A percentile compares a stretch with the other conserved stretches of the same genome.
Evolutionary conservation across 2,888 invertebrate species (phyloP).

Genomic region (Leistus spinibarbis): DNA sequence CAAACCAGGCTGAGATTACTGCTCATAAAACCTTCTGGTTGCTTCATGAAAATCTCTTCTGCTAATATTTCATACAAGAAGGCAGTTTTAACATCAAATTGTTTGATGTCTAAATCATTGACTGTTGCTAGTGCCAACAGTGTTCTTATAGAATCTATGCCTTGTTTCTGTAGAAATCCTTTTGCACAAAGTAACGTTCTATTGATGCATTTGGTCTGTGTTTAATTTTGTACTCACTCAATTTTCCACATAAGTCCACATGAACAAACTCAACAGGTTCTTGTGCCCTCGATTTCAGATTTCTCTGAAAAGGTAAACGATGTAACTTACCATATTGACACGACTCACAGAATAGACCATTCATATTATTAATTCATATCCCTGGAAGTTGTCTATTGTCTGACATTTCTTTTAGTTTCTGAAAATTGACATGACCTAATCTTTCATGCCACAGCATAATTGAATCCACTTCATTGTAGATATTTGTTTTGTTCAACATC

Average conservation of each 20-base stretch:
- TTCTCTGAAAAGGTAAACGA: constrained; percentile 38
- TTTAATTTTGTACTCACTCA: too few relatives aligned
- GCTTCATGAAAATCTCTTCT: too few relatives aligned
- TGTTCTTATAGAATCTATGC: too few relatives aligned
- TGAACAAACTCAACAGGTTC: constrained; percentile 42
- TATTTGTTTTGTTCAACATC: constrained; percentile 41
- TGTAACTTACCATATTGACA: constrained; percentile 43
- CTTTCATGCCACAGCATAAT: constrained; percentile 45
- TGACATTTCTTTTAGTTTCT: constrained; percentile 42
- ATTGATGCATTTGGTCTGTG: too few relatives aligned
- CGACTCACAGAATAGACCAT: constrained; percentile 41
- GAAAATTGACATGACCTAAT: constrained; percentile 45
- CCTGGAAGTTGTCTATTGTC: constrained; percentile 33
- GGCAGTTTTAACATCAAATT: too few relatives aligned
- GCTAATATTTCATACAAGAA: too few relatives aligned
- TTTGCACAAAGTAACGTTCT: too few relatives aligned
- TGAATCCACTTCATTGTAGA: constrained; percentile 23
- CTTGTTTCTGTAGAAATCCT: too few relatives aligned
- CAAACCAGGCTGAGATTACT: too few relatives aligned
- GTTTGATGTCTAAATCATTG: too few relatives aligned
- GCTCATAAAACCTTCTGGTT: too few relatives aligned
- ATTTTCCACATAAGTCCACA: constrained; percentile 41
- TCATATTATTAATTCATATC: constrained; percentile 39
- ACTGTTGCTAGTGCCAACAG: too few relatives aligned
- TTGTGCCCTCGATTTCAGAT: background rate